Conservation (phyloP, 2,888 invertebrate genomes). For the Melolontha melolontha region DNA sequence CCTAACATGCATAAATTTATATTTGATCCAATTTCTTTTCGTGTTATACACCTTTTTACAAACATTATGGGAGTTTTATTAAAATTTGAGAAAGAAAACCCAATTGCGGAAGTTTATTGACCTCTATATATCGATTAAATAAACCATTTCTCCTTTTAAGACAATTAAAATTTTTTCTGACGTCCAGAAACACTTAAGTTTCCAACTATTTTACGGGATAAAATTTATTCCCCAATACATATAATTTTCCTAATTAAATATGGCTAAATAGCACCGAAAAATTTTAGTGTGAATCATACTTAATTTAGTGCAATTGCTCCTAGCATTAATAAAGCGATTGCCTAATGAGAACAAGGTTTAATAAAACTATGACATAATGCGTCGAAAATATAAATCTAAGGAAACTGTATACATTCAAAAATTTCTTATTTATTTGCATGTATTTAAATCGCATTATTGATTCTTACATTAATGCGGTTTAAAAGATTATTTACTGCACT, state of each 20-base stretch:
- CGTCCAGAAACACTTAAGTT: no score
- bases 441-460: conserved; percentile 6
- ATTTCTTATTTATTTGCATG: background rate
- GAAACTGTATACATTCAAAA: conserved; percentile 5
- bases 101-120: conserved; percentile 2
- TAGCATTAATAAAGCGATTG: conserved; percentile 14
- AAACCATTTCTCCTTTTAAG: background rate
- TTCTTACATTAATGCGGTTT: background rate
- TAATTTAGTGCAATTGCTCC: background rate
- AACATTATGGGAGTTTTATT: no score
- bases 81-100: background rate
- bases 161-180: background rate
- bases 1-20: no score
- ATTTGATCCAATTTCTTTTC: no score
- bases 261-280: no score
- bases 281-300: no score
- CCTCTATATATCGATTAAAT: conserved; percentile 2
- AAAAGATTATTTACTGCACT: background rate
- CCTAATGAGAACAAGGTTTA: conserved; percentile 32
- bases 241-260: no score
- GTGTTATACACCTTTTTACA: no score
- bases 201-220: no score
- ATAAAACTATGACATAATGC: conserved; percentile 34
- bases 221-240: no score
- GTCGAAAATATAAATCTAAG: conserved; percentile 13